A percentile compares a stretch with the other conserved stretches of the same genome.
These are phyloP conservation scores for Formica aserva DNA, from an alignment of 2,888 invertebrate species.

Conservation along the genomic window DNA sequence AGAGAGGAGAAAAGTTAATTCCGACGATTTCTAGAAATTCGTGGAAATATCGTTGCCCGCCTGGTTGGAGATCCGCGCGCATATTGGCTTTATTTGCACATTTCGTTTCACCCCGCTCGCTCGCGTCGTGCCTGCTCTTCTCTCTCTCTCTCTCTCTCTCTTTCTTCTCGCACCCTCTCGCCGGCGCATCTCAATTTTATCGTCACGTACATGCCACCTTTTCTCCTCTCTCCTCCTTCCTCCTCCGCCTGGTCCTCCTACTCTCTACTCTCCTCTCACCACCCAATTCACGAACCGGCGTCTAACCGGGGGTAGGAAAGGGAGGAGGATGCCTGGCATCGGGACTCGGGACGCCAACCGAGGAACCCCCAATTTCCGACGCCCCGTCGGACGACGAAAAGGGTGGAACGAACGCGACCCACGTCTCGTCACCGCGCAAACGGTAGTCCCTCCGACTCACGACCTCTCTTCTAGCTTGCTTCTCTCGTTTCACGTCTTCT, in stretches of 20 bases:
- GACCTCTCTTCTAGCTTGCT: neutral
- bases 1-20: slow-evolving; percentile 79
- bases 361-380: slow-evolving; percentile 64
- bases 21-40: slow-evolving; percentile 74
- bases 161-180: slow-evolving; percentile 23
- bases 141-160: neutral
- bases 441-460: slow-evolving; percentile 9
- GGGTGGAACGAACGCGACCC: slow-evolving; percentile 15
- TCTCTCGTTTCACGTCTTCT: slow-evolving; percentile 27
- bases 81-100: slow-evolving; percentile 86
- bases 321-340: slow-evolving; percentile 13
- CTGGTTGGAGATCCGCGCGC: slow-evolving; percentile 78
- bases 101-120: slow-evolving; percentile 81
- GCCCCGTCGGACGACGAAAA: slow-evolving; percentile 35
- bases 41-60: slow-evolving; percentile 81
- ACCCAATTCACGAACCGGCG: slow-evolving; percentile 28
- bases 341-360: slow-evolving; percentile 23
- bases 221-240: neutral
- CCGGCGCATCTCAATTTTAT: slow-evolving; percentile 77
- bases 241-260: neutral
- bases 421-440: slow-evolving; percentile 17
- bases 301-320: neutral
- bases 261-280: neutral
- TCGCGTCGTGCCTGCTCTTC: slow-evolving; percentile 9
- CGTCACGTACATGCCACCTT: slow-evolving; percentile 63